phyloP scores from a whole-genome alignment of 2,888 invertebrate genomes.

The Prenolepis imparis region DNA sequence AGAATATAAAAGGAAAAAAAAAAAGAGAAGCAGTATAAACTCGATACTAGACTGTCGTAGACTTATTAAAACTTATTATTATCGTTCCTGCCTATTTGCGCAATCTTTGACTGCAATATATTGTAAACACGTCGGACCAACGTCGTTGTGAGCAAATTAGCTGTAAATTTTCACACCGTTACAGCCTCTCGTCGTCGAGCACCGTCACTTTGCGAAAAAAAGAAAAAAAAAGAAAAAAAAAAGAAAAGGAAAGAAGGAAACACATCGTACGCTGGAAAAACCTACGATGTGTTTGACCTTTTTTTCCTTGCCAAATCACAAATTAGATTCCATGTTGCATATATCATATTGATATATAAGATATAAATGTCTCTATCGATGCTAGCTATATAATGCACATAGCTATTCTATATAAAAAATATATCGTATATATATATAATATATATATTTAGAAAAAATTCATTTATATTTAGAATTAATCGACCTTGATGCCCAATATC shows the following conservation, averaged over 20 bases:
- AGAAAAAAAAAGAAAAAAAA: neutral
- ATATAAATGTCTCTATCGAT: slow-evolving; percentile 34
- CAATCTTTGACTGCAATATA: slow-evolving; percentile 76
- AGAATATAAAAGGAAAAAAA: slow-evolving; percentile 2
- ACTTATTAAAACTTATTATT: slow-evolving; percentile 68
- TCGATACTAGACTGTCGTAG: slow-evolving; percentile 72
- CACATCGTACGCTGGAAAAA: neutral
- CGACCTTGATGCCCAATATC: neutral
- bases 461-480: slow-evolving; percentile 1
- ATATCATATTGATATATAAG: slow-evolving; percentile 12
- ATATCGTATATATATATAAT: neutral
- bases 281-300: neutral
- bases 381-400: neutral
- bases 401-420: neutral
- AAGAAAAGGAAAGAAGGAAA: neutral
- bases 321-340: slow-evolving; percentile 33
- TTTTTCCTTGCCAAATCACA: slow-evolving; percentile 14
- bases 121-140: slow-evolving; percentile 80
- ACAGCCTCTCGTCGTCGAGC: slow-evolving; percentile 56
- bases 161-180: slow-evolving; percentile 62
- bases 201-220: slow-evolving; percentile 18
- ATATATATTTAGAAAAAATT: neutral
- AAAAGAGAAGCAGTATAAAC: slow-evolving; percentile 50
- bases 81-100: slow-evolving; percentile 74
- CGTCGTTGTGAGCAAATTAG: slow-evolving; percentile 75